A percentile compares a stretch with the other conserved stretches of the same genome.
These are phyloP conservation scores for Dryococelus australis DNA, from an alignment of 2,888 invertebrate genomes.

Conservation along the genomic window DNA sequence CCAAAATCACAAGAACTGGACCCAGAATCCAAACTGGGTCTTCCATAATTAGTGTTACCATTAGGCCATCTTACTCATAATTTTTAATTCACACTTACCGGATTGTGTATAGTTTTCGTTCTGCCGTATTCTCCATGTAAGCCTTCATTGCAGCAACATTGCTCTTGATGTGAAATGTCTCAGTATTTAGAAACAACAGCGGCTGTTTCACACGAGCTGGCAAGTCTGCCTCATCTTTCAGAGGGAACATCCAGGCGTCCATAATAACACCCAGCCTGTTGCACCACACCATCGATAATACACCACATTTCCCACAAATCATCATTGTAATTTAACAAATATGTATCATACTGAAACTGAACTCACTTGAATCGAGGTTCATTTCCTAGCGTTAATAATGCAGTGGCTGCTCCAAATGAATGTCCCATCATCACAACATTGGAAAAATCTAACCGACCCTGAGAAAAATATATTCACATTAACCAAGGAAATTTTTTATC, in stretches of 20 bases:
- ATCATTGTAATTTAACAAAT: neutral
- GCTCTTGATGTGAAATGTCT: conserved; percentile 63
- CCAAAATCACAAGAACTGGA: too few species aligned
- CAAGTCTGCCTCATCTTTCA: conserved; percentile 60
- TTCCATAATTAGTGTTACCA: too few species aligned
- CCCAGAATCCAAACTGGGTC: too few species aligned
- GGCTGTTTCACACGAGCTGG: conserved; percentile 60
- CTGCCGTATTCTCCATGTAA: conserved; percentile 23
- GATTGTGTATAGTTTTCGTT: neutral
- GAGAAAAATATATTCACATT: conserved; percentile 43
- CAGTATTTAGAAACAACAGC: conserved; percentile 65
- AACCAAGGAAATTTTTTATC: neutral
- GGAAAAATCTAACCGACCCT: conserved; percentile 60
- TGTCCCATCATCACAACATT: conserved; percentile 66
- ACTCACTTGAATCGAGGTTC: conserved; percentile 59
- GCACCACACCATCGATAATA: conserved; percentile 35
- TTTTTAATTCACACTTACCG: neutral
- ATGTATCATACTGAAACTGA: neutral
- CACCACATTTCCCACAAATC: neutral
- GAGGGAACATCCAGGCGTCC: conserved; percentile 70
- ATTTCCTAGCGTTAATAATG: conserved; percentile 63
- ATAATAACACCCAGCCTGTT: conserved; percentile 62
- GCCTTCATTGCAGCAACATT: conserved; percentile 33
- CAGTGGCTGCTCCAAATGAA: conserved; percentile 72
- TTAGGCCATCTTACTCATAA: too few species aligned